These are phyloP conservation scores for Musca domestica DNA, from an alignment of 1,140 invertebrate genomes.

Conservation along the genomic window DNA sequence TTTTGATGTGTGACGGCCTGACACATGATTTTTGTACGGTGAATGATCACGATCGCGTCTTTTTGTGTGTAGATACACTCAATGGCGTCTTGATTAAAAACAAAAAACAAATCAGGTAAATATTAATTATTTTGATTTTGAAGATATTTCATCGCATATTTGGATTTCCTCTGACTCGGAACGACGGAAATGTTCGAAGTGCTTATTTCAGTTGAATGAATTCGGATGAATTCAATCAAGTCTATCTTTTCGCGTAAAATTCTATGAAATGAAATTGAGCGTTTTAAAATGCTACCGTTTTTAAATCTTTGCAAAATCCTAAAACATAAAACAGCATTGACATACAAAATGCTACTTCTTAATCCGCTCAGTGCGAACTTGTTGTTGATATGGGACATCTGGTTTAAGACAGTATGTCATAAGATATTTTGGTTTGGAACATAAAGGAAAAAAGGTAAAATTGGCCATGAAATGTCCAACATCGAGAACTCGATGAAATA, in stretches of 20 bases:
- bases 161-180: neutral
- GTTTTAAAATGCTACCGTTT: constrained; percentile 20
- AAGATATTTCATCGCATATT: neutral
- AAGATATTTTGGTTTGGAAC: too few species aligned
- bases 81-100: neutral
- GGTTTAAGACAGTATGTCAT: too few species aligned
- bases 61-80: too few species aligned
- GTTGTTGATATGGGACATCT: too few species aligned
- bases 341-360: too few species aligned
- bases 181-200: neutral
- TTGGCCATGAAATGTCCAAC: too few species aligned
- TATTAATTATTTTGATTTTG: neutral
- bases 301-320: too few species aligned
- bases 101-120: constrained; percentile 2
- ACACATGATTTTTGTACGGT: constrained; percentile 15
- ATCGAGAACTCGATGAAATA: too few species aligned
- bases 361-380: too few species aligned
- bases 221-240: neutral
- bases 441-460: too few species aligned
- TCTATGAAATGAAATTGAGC: constrained; percentile 14
- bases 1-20: constrained; percentile 12
- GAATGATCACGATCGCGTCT: neutral
- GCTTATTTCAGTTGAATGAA: constrained; percentile 6
- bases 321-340: too few species aligned
- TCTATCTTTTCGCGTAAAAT: neutral